Conservation (phyloP, 2,113 vertebrate species). For the Zeus faber region DNA sequence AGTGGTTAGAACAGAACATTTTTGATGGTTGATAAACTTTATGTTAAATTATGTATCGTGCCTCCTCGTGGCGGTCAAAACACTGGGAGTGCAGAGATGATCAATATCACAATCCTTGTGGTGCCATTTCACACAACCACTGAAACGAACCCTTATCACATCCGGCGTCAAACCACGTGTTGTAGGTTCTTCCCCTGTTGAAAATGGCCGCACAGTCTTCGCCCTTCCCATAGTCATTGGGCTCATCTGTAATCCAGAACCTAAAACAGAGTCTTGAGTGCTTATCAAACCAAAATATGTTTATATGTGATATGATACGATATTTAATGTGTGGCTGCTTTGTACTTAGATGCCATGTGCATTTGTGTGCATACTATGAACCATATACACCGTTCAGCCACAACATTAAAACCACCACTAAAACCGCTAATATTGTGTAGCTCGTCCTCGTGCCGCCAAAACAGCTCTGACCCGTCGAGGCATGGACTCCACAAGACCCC, state of each 20-base stretch:
- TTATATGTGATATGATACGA: too few relatives aligned
- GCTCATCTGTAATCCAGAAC: constrained; percentile 44
- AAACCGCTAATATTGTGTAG: too few relatives aligned
- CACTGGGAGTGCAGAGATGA: too few relatives aligned
- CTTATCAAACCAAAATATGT: too few relatives aligned
- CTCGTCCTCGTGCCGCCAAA: too few relatives aligned
- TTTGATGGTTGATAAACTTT: constrained; percentile 49
- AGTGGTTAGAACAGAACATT: constrained; percentile 17
- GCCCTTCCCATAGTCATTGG: background rate
- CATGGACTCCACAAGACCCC: too few relatives aligned
- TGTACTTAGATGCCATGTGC: background rate
- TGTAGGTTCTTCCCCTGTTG: background rate
- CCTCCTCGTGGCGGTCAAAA: too few relatives aligned
- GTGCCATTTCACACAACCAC: constrained; percentile 45
- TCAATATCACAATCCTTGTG: constrained; percentile 17
- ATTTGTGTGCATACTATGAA: background rate
- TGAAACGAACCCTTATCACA: background rate
- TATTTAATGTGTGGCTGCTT: too few relatives aligned
- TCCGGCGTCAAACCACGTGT: constrained; percentile 3
- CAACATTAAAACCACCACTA: too few relatives aligned
- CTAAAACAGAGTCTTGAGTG: constrained; percentile 16
- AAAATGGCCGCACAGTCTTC: constrained; percentile 32
- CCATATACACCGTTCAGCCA: too few relatives aligned
- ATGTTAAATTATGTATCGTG: too few relatives aligned
- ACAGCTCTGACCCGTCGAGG: too few relatives aligned